Base-by-base conservation (phyloP, 2,113 vertebrate genomes). In the Brachypodius melanocephalos region DNA sequence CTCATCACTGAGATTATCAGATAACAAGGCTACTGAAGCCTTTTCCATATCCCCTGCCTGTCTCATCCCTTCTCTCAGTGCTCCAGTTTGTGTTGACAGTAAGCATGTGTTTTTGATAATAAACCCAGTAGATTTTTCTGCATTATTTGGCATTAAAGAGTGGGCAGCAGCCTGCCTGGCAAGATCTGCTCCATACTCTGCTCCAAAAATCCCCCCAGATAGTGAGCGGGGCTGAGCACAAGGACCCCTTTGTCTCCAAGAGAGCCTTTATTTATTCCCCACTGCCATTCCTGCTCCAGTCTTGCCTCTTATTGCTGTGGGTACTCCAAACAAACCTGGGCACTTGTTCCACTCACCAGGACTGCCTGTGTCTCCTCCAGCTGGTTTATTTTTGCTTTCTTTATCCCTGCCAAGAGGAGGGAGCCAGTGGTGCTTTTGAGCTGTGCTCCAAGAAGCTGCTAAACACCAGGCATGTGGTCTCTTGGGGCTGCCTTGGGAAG, bases 201-300 rank as follows among this genome's bases (percentile, higher is more conserved):
- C 8, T 17, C 31, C 34, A 19, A 3, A 18, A 32, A n/a, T 12
- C 15, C 5, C 16, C 1, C 1, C 36, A 65, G 46, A 29, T 0
- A 32, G 9, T 1, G 9, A 34, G 25, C 48, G 84, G 59, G 11
- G 8, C 10, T 15, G 14, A n/a, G 43, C 25, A 74, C 34, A 22
- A 14, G 29, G 12, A 6, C 1, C 9, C 6, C 11, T 5, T 36
- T 29, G 22, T n/a, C 19, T 48, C 6, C 1, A 40, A 0, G 2
- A 63, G 69, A 74, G 32, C 5, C 31, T 32, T 31, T 28, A 11
- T 12, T 18, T 28, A 3, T 42, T 68, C 19, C 55, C 21, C 1
- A 3, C 21, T 45, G 34, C 32, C 10, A 2, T 38, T 75, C 25
- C 57, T 79, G 17, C 51, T 79, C 65, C 66, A 12, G 19, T 9